A percentile compares a stretch with the other conserved stretches of the same genome.
Conservation (phyloP, 2,888 invertebrate genomes). For the Yponomeuta evonymella region DNA sequence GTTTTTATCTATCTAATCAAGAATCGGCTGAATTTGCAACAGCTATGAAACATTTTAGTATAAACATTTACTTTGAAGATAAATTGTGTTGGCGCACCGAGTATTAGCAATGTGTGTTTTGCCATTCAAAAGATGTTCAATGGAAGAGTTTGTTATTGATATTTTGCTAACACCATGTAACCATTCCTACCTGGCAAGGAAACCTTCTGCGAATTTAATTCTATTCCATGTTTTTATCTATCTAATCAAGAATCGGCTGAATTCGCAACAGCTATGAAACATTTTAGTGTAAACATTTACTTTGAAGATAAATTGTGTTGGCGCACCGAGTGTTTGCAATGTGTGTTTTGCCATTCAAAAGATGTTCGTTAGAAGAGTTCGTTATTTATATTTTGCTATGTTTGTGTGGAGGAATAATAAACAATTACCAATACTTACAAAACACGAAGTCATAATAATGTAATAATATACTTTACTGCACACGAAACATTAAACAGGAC, state of each 20-base stretch:
- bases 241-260: not conserved
- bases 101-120: not conserved
- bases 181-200: not conserved
- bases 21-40: not conserved
- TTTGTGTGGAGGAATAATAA: no score
- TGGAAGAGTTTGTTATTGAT: no score
- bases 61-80: not conserved
- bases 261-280: not conserved
- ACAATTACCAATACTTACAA: no score
- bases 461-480: no score
- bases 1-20: conserved; percentile 2
- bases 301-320: not conserved
- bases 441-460: no score
- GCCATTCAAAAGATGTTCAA: not conserved
- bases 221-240: not conserved
- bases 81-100: not conserved
- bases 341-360: not conserved
- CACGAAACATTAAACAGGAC: no score
- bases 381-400: no score
- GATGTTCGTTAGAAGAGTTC: no score
- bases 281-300: not conserved
- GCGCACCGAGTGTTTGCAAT: not conserved
- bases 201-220: not conserved
- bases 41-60: not conserved
- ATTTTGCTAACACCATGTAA: no score